Evolutionary conservation across 2,797 vertebrate genomes (phyloP).

Genomic region (Silurus lanzhouensis): DNA sequence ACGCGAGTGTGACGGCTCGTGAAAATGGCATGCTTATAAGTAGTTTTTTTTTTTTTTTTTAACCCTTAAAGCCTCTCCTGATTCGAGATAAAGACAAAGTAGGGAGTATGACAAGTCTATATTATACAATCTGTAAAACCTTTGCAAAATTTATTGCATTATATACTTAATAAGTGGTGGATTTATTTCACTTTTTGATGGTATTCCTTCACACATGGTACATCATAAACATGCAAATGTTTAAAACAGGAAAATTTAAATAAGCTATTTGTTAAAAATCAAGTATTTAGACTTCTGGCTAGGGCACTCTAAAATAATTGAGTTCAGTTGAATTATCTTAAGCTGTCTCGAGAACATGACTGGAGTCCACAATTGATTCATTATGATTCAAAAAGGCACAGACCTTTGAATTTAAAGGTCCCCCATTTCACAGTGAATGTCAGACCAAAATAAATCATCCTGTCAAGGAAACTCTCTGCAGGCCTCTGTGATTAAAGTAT

Average conservation of each 20-base stretch:
- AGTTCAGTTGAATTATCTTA: neutral
- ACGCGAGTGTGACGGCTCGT: neutral
- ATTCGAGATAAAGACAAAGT: neutral
- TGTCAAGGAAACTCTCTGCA: neutral
- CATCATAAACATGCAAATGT: neutral
- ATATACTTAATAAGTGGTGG: neutral
- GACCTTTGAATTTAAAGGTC: neutral
- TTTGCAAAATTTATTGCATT: neutral
- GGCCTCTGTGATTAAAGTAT: neutral
- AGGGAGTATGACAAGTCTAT: neutral
- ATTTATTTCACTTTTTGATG: neutral
- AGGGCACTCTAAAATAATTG: neutral
- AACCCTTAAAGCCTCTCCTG: neutral
- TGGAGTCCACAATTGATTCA: neutral
- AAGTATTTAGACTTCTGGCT: neutral
- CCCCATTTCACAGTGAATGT: neutral
- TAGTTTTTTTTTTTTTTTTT: neutral
- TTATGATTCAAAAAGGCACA: neutral
- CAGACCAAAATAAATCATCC: neutral
- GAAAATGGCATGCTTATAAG: neutral
- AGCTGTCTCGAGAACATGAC: neutral
- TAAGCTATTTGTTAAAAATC: neutral
- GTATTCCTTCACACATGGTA: neutral
- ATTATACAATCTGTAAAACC: neutral
- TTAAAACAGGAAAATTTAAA: neutral